Base-by-base conservation (phyloP, 2,113 vertebrate genomes). In the Australoheros scitulus region DNA sequence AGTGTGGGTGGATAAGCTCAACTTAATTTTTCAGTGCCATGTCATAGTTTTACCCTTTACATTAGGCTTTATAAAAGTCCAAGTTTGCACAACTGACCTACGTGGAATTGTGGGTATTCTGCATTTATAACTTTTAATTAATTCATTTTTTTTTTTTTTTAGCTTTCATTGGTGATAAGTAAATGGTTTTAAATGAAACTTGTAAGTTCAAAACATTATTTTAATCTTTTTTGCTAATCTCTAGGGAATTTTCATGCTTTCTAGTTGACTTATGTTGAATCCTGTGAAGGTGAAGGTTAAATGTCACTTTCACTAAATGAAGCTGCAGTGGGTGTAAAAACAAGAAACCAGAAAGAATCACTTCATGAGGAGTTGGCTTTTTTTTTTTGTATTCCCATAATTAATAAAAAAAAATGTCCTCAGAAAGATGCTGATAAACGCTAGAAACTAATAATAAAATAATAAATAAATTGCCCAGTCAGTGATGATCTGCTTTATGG, bases 41-140 rank as follows among this genome's bases (percentile, higher is more conserved):
- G 47, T 72, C 65, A 72, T 72, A 72, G 47, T 56, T 80, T 82
- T 24, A 34, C 26, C 17, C 43, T 72, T 84, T 70, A 47, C 36
- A 58, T 13, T 52, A 80, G 34, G 17, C 15, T 61, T 72, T n/a
- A 52, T 72, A 29, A 80, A 77, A 32, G 52, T 78, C 60, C 18
- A 68, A 24, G 2, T 77, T 72, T 72, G 22, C 17, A 47, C 36
- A 60, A 20, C 34, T 41, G 17, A 34, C 6, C 4, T 18, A 11
- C 15, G 20, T 50, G 50, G 24, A 50, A 50, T 43, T 70, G 2
- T 1, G 5, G 9, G 11, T 70, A 70, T 20, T 50, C 43, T 50
- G 29, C 43, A 50, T 50, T 50, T 20, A 50, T 50, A 17, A 11
- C 15, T 50, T 70, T 70, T 14, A 43, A 14, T 43, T 11, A 2